A percentile compares a stretch with the other conserved stretches of the same genome.
Evolutionary conservation across 2,797 vertebrate species (phyloP).

Genomic region (Petrocephalus schoutedeni): DNA sequence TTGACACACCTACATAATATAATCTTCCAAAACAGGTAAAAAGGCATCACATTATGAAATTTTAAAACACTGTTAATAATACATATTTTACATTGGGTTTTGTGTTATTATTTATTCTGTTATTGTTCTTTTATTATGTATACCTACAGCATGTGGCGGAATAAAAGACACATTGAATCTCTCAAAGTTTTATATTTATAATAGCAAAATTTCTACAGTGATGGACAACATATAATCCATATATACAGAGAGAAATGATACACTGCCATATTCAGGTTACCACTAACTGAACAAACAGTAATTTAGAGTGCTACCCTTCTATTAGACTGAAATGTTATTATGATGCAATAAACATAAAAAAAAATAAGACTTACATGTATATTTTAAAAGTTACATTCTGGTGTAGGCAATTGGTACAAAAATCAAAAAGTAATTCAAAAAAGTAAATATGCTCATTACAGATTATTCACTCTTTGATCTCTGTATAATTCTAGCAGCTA

Average conservation of each 20-base stretch:
- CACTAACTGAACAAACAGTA: not conserved
- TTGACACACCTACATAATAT: not conserved
- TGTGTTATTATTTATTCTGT: not conserved
- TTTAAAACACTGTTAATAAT: conserved; percentile 10
- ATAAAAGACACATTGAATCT: not conserved
- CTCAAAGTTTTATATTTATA: not conserved
- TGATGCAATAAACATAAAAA: not conserved
- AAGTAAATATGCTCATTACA: not conserved
- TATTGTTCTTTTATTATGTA: conserved; percentile 4
- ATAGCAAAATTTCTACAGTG: not conserved
- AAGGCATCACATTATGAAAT: not conserved
- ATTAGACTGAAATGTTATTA: not conserved
- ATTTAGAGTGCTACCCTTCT: not conserved
- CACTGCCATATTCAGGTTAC: not conserved
- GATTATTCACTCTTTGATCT: not conserved
- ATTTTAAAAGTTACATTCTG: not conserved
- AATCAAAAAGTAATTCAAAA: not conserved
- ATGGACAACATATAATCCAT: not conserved
- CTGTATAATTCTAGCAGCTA: not conserved
- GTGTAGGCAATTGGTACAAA: not conserved
- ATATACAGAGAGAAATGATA: not conserved
- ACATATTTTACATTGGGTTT: not conserved
- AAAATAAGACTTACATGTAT: not conserved
- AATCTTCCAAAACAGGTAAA: not conserved
- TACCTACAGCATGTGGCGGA: not conserved